Base-by-base conservation (phyloP, 2,797 vertebrate species). In the Tachyglossus aculeatus region DNA sequence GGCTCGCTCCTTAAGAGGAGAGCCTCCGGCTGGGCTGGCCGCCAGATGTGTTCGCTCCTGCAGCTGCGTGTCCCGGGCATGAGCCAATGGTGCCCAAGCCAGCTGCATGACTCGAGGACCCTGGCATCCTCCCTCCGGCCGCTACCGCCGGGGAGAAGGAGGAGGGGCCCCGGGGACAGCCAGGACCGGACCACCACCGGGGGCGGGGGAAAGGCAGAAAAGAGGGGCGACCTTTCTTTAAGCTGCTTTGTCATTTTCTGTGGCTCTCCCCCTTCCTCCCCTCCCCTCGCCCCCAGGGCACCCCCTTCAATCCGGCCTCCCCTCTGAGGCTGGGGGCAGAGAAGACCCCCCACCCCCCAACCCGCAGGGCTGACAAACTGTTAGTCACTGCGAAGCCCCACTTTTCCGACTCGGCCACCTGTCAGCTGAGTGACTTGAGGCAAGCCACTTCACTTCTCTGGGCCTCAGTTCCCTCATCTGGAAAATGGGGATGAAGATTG, bases 1-100 rank as follows among this genome's bases (percentile, higher is more conserved):
- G n/a, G n/a, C n/a, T n/a, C n/a, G 63, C 86, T 85, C 93, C 91
- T 83, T 88, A 92, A 93, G 81, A 62, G 88, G 90, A 53, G 51
- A 71, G 62, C 45, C 59, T 66, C 38, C 21, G 52, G 25, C 39
- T 21, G 43, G 82, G 84, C 81, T 2, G 13, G 51, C 64, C 21
- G 76, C 85, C 79, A 81, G 81, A 53, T 52, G 74, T 72, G 71
- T 71, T 60, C 64, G 41, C 80, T 68, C 74, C 65, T 53, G 71
- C 71, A 16, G 78, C 80, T 83, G 83, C 89, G 83, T 87, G 88
- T 79, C 74, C 86, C 66, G 71, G 71, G 79, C 84, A 84, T 91
- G 90, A 89, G 88, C 87, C 88, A 86, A 89, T 84, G 85, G 58
- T 71, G 80, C 86, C 84, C 80, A 82, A 83, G 86, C 88, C 78